Percentiles rank a stretch among this genome's conserved stretches.
Conservation (phyloP, 2,888 invertebrate genomes). For the Lagria hirta region DNA sequence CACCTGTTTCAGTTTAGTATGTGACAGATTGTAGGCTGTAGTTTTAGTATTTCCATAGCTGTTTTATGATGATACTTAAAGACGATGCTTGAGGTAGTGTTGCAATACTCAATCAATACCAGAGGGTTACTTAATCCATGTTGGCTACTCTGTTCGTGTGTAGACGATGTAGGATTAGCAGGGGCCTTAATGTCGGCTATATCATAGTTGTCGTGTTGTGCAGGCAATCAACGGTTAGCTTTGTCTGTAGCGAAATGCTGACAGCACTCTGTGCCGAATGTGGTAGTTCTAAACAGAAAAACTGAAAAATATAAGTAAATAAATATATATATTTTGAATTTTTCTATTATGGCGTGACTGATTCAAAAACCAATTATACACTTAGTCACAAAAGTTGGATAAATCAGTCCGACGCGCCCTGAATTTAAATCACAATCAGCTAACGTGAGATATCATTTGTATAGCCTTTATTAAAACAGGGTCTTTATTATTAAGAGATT, state of each 20-base stretch:
- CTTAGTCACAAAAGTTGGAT: slow-evolving; percentile 8
- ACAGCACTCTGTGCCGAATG: slow-evolving; percentile 39
- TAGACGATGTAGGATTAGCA: slow-evolving; percentile 47
- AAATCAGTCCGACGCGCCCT: slow-evolving; percentile 33
- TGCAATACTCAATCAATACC: slow-evolving; percentile 39
- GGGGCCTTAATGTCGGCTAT: slow-evolving; percentile 55
- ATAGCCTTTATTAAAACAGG: slow-evolving; percentile 56
- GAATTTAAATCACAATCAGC: slow-evolving; percentile 47
- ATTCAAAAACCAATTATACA: slow-evolving; percentile 28
- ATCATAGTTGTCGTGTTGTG: slow-evolving; percentile 55
- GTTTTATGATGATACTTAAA: slow-evolving; percentile 22
- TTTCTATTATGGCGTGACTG: slow-evolving; percentile 41
- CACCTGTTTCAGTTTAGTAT: slow-evolving; percentile 13
- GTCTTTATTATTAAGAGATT: slow-evolving; percentile 54
- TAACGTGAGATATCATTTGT: slow-evolving; percentile 51
- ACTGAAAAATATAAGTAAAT: slow-evolving; percentile 24
- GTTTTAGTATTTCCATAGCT: slow-evolving; percentile 19
- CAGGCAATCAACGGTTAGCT: slow-evolving; percentile 54
- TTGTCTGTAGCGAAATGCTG: slow-evolving; percentile 42
- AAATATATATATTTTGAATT: slow-evolving; percentile 43
- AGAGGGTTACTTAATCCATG: slow-evolving; percentile 33
- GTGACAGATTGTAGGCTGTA: slow-evolving; percentile 9
- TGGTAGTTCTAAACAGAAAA: slow-evolving; percentile 35
- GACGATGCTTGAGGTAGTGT: slow-evolving; percentile 39
- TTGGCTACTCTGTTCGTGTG: slow-evolving; percentile 31